These are phyloP conservation scores for Muscicapa comitata DNA, from an alignment of 2,797 vertebrate genomes.

Conservation along the genomic window DNA sequence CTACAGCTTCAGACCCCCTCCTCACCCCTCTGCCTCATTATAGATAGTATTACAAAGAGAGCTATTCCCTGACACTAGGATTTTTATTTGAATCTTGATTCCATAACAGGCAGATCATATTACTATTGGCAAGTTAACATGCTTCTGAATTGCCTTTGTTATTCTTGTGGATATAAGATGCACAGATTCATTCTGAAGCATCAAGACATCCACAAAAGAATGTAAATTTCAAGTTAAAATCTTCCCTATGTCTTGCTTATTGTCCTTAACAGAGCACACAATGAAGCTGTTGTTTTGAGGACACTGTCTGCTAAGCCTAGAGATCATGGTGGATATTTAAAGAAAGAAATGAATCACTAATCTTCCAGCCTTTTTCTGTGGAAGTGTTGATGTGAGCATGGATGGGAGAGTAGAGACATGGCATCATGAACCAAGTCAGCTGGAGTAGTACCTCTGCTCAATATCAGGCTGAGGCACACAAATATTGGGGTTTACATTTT, in stretches of 20 bases:
- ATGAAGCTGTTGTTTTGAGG: neutral
- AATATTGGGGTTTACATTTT: neutral
- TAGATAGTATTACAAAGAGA: neutral
- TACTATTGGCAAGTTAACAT: neutral
- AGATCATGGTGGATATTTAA: neutral
- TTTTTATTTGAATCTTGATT: neutral
- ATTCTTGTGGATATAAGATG: neutral
- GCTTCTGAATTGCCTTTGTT: neutral
- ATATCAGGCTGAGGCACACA: neutral
- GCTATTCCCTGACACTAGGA: neutral
- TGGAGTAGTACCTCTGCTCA: neutral
- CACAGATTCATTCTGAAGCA: neutral
- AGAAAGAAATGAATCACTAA: neutral
- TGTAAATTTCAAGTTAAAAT: neutral
- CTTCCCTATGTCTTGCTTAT: neutral
- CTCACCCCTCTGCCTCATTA: neutral
- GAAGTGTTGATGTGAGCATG: neutral
- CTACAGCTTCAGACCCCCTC: neutral
- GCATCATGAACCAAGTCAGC: neutral
- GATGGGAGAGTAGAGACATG: neutral
- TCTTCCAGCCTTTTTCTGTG: neutral
- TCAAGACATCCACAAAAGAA: neutral
- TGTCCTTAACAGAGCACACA: neutral
- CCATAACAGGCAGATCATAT: neutral
- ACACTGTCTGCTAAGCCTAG: neutral